Evolutionary conservation across 2,113 vertebrate genomes (phyloP), one percentile per base, ranked within the genome.

Genomic region (Pitta sordida): DNA sequence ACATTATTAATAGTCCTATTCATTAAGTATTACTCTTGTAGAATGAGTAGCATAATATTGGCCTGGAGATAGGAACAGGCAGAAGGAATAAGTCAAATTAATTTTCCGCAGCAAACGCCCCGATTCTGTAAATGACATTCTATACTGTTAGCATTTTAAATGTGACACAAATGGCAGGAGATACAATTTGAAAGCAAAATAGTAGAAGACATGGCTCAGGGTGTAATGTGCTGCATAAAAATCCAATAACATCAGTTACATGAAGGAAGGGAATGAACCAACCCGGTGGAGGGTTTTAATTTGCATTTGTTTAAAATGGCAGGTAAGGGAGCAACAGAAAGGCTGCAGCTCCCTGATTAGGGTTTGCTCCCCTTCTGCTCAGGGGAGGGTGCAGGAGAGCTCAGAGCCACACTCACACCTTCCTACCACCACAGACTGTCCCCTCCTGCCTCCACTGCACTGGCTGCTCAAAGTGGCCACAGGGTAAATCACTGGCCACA

Each of bases 11-110:
- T 99, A 99, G 98, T 98, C 98, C 98, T 98, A 98, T 99, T 99
- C 98, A 99, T 99, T 99, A 99, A 99, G 98, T 99, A 99, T 99
- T 98, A 98, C 98, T 99, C 98, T 98, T 99, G 98, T 98, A 98
- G 98, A 98, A 99, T 98, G 98, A 98, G 98, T 98, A 98, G 98
- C 98, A 98, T 99, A 99, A 99, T 98, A 99, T 99, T 98, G 98
- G 98, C 98, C 98, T 98, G 98, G 96, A 99, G 98, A 99, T 98
- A 98, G 98, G 98, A 98, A 98, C 98, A 98, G 98, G 98, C 98
- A 98, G 98, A 98, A 98, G 98, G 98, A 98, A 98, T 98, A 98
- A 98, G 98, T 98, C 95, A 97, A 98, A 99, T 99, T 99, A 98
- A 99, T 99, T 99, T 98, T 98, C 98, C 97, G 97, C 97, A 98